Evolutionary conservation across 2,113 vertebrate species (phyloP).

Genomic region (Antechinus flavipes): DNA sequence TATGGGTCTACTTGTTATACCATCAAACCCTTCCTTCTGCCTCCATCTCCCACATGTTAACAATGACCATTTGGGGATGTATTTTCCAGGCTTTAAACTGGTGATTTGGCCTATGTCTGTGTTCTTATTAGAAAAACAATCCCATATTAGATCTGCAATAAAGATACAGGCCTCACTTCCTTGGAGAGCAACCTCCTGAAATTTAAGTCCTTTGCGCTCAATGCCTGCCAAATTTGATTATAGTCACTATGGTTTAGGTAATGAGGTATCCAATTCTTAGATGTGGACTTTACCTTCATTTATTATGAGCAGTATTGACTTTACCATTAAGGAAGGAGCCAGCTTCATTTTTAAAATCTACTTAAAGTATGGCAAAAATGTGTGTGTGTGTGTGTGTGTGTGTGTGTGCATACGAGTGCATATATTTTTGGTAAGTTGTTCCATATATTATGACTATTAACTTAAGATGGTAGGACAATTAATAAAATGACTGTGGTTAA

Average conservation of each 20-base stretch:
- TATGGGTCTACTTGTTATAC: not conserved
- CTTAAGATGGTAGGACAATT: not conserved
- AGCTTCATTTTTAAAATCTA: not conserved
- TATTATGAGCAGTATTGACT: not conserved
- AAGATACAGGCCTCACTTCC: not conserved
- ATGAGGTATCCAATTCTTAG: not conserved
- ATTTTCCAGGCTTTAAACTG: not conserved
- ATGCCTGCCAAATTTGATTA: not conserved
- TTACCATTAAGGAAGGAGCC: not conserved
- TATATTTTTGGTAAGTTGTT: not conserved
- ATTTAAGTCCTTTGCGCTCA: not conserved
- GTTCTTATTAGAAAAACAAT: not conserved
- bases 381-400: rapidly evolving
- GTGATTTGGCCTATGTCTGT: not conserved
- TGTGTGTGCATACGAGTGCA: rapidly evolving
- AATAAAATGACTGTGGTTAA: not conserved
- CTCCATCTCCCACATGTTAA: not conserved
- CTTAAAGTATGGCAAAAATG: not conserved
- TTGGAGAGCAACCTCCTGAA: not conserved
- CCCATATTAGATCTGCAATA: not conserved
- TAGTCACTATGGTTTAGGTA: not conserved
- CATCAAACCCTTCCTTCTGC: not conserved
- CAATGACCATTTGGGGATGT: not conserved
- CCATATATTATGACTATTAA: rapidly evolving
- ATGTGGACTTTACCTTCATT: not conserved